Evolutionary conservation across 1,140 invertebrate genomes (phyloP).

Genomic region (Steinernema khuongi): DNA sequence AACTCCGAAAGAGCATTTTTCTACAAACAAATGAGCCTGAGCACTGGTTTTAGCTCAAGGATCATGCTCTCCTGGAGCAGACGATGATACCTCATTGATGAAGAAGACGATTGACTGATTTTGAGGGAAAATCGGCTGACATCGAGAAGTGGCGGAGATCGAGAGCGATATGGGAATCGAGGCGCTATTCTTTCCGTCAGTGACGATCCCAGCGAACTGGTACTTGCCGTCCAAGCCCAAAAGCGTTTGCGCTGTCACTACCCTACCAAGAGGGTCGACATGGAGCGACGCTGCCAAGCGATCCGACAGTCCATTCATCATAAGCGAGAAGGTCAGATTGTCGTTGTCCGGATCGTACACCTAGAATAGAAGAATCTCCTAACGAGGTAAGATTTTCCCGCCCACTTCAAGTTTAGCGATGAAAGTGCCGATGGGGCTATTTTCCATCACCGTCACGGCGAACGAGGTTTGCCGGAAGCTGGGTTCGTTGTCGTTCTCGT

Average conservation of each 20-base stretch:
- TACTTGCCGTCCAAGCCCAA: neutral
- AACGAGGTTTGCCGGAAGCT: neutral
- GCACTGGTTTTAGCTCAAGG: too few species aligned
- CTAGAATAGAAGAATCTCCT: neutral
- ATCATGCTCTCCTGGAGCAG: too few species aligned
- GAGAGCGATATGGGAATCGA: neutral
- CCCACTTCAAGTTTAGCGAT: neutral
- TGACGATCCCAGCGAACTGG: neutral
- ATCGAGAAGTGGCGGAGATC: neutral
- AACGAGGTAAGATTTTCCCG: neutral
- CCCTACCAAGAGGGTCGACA: neutral
- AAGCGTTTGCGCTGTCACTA: neutral
- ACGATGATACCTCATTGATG: neutral
- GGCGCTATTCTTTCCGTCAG: neutral
- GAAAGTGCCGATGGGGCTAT: neutral
- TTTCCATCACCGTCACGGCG: neutral
- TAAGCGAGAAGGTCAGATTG: neutral
- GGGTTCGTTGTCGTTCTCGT: neutral
- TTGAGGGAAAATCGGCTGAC: neutral
- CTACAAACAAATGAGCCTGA: too few species aligned
- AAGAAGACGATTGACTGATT: slow-evolving; percentile 7
- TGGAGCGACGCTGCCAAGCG: neutral
- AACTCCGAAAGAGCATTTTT: too few species aligned
- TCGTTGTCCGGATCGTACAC: neutral
- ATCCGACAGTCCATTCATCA: neutral